Conservation (phyloP, 2,797 vertebrate species). For the Gallinago nigripennis region DNA sequence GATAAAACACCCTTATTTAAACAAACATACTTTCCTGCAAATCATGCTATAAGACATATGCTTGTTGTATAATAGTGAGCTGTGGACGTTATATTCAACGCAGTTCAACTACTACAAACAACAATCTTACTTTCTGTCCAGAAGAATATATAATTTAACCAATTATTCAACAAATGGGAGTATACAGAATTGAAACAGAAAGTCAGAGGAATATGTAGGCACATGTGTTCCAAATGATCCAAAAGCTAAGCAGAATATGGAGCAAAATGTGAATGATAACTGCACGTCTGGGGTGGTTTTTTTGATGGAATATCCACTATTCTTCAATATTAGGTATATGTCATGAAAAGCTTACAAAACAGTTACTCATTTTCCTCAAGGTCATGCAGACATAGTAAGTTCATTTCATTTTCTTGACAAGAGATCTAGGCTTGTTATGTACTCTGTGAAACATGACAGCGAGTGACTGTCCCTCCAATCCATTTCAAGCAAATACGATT, state of each 20-base stretch:
- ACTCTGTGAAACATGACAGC: conserved; percentile 15
- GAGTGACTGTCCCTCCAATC: not conserved
- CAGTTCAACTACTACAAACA: not conserved
- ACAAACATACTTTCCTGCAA: not conserved
- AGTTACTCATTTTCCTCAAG: conserved; percentile 54
- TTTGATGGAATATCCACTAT: not conserved
- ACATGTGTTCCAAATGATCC: not conserved
- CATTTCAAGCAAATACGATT: not conserved
- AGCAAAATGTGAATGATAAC: not conserved
- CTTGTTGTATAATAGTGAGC: not conserved
- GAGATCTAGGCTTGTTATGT: conserved; percentile 24
- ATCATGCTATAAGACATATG: not conserved
- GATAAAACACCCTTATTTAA: not conserved
- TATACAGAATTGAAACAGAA: not conserved
- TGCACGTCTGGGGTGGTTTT: not conserved
- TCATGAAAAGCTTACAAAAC: conserved; percentile 24
- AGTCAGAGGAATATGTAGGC: not conserved
- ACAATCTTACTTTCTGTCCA: not conserved
- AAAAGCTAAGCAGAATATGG: not conserved
- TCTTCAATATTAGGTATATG: not conserved
- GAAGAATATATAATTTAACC: not conserved
- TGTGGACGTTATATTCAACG: not conserved
- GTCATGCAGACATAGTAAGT: conserved; percentile 37
- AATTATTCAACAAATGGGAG: not conserved
- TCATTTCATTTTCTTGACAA: conserved; percentile 60